These are phyloP conservation scores for Sitta carolinensis DNA, from an alignment of 2,797 vertebrate species.

Conservation along the genomic window DNA sequence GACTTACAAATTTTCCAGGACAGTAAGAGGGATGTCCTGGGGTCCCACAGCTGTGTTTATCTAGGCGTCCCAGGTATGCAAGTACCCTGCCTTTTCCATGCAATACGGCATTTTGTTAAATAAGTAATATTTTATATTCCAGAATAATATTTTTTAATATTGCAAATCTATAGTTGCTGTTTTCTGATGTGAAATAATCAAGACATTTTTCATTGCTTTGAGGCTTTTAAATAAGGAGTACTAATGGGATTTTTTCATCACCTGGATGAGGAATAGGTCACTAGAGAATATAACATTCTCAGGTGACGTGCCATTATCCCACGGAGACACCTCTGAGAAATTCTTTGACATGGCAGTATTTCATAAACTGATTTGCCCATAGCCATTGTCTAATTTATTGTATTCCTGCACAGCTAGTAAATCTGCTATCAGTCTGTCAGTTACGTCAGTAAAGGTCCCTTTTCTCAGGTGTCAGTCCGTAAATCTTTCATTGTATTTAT, in stretches of 20 bases:
- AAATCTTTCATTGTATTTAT: constrained; percentile 10
- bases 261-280: constrained; percentile 6
- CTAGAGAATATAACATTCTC: not conserved
- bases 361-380: constrained; percentile 8
- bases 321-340: not conserved
- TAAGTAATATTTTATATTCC: not conserved
- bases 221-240: not conserved
- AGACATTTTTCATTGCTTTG: not conserved
- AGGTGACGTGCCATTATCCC: not conserved
- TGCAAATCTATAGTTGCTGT: not conserved
- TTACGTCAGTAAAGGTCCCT: not conserved
- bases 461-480: not conserved
- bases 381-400: constrained; percentile 18
- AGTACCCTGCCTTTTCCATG: not conserved
- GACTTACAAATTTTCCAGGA: too few relatives aligned
- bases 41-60: not conserved
- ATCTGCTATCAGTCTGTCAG: not conserved
- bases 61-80: accelerated
- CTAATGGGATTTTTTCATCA: not conserved
- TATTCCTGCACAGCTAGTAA: not conserved
- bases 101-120: not conserved
- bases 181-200: not conserved
- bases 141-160: not conserved
- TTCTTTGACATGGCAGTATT: not conserved
- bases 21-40: too few relatives aligned